These are phyloP conservation scores for Bombus consobrinus DNA, from an alignment of 1,140 invertebrate genomes.

Conservation along the genomic window DNA sequence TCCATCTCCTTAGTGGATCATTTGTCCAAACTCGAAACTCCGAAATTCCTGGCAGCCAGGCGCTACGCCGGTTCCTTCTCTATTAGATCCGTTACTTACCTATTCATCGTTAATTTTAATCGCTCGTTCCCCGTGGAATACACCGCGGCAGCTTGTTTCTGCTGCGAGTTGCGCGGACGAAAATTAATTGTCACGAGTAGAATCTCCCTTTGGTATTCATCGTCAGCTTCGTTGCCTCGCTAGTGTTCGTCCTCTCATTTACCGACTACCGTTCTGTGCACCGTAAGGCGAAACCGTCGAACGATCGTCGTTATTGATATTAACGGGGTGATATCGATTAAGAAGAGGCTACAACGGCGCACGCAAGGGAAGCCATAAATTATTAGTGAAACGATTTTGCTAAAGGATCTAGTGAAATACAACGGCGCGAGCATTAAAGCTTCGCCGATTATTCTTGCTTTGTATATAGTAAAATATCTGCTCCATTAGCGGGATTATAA, in stretches of 20 bases:
- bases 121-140: constrained; percentile 23
- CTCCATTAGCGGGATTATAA: background rate
- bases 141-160: background rate
- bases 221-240: background rate
- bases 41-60: constrained; percentile 25
- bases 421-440: background rate
- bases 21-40: constrained; percentile 63
- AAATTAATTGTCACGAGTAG: constrained; percentile 30
- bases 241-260: background rate
- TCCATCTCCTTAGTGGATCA: constrained; percentile 66
- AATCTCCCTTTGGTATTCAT: background rate
- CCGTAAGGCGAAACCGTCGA: background rate
- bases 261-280: background rate
- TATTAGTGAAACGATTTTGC: background rate
- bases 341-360: background rate
- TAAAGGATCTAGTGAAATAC: background rate
- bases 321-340: background rate
- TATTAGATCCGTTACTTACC: constrained; percentile 15
- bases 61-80: background rate
- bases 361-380: background rate
- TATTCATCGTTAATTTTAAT: constrained; percentile 64
- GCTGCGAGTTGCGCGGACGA: background rate
- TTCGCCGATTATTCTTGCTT: background rate
- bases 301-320: background rate
- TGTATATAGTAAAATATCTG: background rate